A percentile compares a stretch with the other conserved stretches of the same genome.
These are phyloP conservation scores for Antedon mediterranea DNA, from an alignment of 53 echinoderm and acorn worm genomes.

Conservation along the genomic window DNA sequence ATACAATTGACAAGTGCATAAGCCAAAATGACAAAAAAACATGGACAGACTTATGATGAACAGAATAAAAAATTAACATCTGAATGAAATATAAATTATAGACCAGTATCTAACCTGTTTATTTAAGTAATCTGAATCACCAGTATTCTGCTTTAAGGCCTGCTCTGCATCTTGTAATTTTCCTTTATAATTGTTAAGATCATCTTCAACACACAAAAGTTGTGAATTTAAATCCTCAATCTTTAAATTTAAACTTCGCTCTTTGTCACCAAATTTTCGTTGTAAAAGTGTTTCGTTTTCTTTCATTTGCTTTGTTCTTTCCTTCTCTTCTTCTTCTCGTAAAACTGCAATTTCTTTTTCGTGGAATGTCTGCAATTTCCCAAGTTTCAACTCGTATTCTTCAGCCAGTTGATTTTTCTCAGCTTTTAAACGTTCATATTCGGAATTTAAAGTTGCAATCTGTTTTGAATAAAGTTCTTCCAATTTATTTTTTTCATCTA, in stretches of 20 bases:
- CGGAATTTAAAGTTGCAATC: conserved; percentile 38
- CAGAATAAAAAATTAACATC: no score
- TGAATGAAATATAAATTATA: no score
- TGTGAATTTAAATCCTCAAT: conserved; percentile 58
- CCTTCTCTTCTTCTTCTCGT: conserved; percentile 41
- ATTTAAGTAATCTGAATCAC: conserved; percentile 27
- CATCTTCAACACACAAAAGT: conserved; percentile 69
- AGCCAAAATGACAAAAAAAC: no score
- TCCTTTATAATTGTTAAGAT: conserved; percentile 45
- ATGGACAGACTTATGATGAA: no score
- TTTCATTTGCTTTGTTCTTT: conserved; percentile 41
- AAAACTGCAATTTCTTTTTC: conserved; percentile 70
- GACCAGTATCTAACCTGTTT: conserved; percentile 32
- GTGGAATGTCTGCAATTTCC: conserved; percentile 81
- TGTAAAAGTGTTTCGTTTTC: conserved; percentile 54
- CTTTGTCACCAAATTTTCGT: conserved; percentile 57
- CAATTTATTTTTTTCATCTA: conserved; percentile 39
- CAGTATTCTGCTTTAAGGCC: conserved; percentile 29
- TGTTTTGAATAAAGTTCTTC: conserved; percentile 40
- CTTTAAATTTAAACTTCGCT: conserved; percentile 43
- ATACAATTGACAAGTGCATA: no score
- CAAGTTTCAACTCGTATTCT: conserved; percentile 81
- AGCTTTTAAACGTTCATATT: conserved; percentile 28
- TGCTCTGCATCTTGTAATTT: conserved; percentile 39
- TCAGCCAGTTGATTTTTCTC: conserved; percentile 52